Evolutionary conservation across 2,888 invertebrate species (phyloP).

Genomic region (Chrysopilus asiliformis): DNA sequence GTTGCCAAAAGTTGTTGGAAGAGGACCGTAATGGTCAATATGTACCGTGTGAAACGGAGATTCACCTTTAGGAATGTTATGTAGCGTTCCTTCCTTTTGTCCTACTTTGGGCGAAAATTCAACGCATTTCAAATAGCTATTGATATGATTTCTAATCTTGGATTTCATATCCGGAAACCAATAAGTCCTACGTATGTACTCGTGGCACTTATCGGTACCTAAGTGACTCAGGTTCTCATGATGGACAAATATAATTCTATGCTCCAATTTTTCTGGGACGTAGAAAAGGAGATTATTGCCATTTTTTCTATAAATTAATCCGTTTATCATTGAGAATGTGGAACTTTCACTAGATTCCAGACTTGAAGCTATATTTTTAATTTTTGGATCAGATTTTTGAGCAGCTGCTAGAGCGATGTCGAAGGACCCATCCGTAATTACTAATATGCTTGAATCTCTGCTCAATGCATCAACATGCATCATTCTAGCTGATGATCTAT

Average conservation of each 20-base stretch:
- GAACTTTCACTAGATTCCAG: slow-evolving; percentile 13
- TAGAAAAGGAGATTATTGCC: slow-evolving; percentile 5
- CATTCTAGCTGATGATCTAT: slow-evolving; percentile 17
- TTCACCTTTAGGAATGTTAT: slow-evolving; percentile 4
- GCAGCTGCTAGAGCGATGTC: slow-evolving; percentile 6
- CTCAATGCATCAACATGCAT: no score
- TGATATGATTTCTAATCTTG: slow-evolving; percentile 1
- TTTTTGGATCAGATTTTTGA: slow-evolving; percentile 14
- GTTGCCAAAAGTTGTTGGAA: slow-evolving; percentile 7
- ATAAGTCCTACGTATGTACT: slow-evolving; percentile 1
- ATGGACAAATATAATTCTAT: slow-evolving; percentile 1
- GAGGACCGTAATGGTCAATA: slow-evolving; percentile 6
- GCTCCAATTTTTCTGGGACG: slow-evolving; percentile 4
- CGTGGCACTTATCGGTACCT: slow-evolving; percentile 2
- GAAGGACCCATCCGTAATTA: not conserved
- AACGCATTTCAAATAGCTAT: slow-evolving; percentile 5
- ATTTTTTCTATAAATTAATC: slow-evolving; percentile 5
- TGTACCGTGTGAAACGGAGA: slow-evolving; percentile 4
- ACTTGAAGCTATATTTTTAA: slow-evolving; percentile 13
- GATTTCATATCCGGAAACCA: slow-evolving; percentile 1
- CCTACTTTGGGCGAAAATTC: slow-evolving; percentile 1
- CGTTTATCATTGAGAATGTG: slow-evolving; percentile 9
- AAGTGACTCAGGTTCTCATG: slow-evolving; percentile 6
- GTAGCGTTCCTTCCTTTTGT: slow-evolving; percentile 3
- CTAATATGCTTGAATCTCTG: slow-evolving; percentile 22